phyloP scores from a whole-genome alignment of 2,888 invertebrate species.

The Papilio demoleus region DNA sequence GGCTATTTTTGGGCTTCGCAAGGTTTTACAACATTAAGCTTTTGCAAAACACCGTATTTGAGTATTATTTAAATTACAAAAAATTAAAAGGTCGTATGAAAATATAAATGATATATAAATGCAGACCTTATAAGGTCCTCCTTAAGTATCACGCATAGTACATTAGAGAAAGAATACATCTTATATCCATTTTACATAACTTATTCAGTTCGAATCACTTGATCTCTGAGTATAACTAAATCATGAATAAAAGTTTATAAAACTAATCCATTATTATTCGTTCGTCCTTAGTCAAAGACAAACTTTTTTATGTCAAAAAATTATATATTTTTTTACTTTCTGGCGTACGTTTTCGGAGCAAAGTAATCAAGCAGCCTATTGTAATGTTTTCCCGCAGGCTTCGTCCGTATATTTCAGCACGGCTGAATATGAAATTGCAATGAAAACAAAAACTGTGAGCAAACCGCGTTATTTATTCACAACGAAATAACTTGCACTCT shows the following conservation, averaged over 20 bases:
- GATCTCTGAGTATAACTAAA: not conserved
- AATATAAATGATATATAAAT: not conserved
- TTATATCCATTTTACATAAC: not conserved
- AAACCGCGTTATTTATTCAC: slow-evolving; percentile 19
- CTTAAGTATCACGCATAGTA: no score
- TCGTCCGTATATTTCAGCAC: slow-evolving; percentile 13
- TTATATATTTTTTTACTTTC: slow-evolving; percentile 8
- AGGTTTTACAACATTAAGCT: slow-evolving; percentile 35
- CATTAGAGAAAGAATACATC: no score
- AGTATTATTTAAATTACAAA: slow-evolving; percentile 24
- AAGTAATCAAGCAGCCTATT: slow-evolving; percentile 36
- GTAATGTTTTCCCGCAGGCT: slow-evolving; percentile 31
- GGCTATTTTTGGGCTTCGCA: slow-evolving; percentile 39
- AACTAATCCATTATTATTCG: not conserved
- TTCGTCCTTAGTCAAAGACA: slow-evolving; percentile 1
- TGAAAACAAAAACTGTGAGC: slow-evolving; percentile 24
- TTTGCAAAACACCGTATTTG: slow-evolving; percentile 25
- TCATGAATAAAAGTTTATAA: not conserved
- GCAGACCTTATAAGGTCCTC: no score
- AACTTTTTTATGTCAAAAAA: not conserved
- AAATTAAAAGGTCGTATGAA: not conserved
- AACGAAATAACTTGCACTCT: slow-evolving; percentile 20
- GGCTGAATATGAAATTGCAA: slow-evolving; percentile 34
- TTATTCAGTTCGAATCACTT: slow-evolving; percentile 1
- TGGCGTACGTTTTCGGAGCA: slow-evolving; percentile 22